Percentiles rank a stretch among this genome's conserved stretches.
Evolutionary conservation across 2,113 vertebrate genomes (phyloP).

Genomic region (Otus sunia): DNA sequence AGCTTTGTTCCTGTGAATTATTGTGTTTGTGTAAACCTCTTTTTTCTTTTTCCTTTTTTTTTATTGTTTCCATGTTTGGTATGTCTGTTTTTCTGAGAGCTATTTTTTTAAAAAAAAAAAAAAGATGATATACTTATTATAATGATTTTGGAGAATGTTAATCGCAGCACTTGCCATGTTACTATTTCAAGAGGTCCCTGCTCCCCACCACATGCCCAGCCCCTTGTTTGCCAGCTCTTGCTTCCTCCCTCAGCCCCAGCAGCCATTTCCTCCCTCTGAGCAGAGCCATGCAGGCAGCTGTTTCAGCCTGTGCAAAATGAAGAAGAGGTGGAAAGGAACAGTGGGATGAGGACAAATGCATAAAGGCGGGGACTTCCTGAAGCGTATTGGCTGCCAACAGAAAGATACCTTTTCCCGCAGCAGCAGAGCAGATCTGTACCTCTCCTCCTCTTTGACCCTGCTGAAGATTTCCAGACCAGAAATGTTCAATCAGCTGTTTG

Average conservation of each 20-base stretch:
- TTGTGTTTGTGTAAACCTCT: background rate
- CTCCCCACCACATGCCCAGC: background rate
- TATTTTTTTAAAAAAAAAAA: background rate
- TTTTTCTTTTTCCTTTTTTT: no score
- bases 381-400: accelerated
- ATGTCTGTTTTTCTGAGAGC: background rate
- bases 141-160: background rate
- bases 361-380: background rate
- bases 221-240: background rate
- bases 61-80: background rate
- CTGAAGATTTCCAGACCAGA: background rate
- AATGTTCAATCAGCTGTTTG: background rate
- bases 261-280: background rate
- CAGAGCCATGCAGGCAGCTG: background rate
- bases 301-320: background rate
- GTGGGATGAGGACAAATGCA: background rate
- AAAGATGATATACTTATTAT: background rate
- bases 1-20: slow-evolving; percentile 32
- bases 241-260: background rate
- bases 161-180: background rate
- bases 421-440: background rate
- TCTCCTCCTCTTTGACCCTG: background rate
- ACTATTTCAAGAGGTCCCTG: background rate
- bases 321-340: background rate
- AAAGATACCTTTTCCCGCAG: background rate